These are phyloP conservation scores for Xanthia icteritia DNA, from an alignment of 2,888 invertebrate genomes.

Conservation along the genomic window DNA sequence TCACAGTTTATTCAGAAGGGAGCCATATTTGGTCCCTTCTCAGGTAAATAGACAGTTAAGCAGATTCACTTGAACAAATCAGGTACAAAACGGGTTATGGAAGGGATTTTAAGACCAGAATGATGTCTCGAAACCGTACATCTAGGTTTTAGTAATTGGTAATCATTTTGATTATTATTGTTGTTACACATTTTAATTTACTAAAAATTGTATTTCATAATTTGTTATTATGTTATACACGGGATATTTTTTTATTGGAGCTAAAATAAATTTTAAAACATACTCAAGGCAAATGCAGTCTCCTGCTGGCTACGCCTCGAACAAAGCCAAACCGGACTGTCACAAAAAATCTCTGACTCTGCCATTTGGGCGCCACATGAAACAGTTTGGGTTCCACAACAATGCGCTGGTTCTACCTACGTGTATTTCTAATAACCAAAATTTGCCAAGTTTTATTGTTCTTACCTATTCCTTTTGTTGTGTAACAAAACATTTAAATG, in stretches of 20 bases:
- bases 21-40: constrained; percentile 13
- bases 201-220: background rate
- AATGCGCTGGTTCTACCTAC: background rate
- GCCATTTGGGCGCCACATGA: constrained; percentile 47
- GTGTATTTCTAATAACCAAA: constrained; percentile 2
- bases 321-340: background rate
- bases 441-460: background rate
- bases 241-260: background rate
- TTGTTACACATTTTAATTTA: background rate
- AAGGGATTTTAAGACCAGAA: constrained; percentile 11
- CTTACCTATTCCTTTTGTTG: too few relatives aligned
- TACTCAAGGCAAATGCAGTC: background rate
- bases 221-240: background rate
- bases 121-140: background rate
- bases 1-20: constrained; percentile 23
- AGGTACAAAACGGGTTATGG: constrained; percentile 29
- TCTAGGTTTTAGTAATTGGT: constrained; percentile 3
- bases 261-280: background rate
- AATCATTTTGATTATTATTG: constrained; percentile 9
- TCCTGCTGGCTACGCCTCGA: background rate
- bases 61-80: constrained; percentile 20
- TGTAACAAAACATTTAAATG: constrained; percentile 15
- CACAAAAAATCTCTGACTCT: constrained; percentile 24
- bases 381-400: constrained; percentile 9
- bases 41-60: constrained; percentile 42